Evolutionary conservation across 2,888 invertebrate genomes (phyloP).

Genomic region (Conomelus anceps): DNA sequence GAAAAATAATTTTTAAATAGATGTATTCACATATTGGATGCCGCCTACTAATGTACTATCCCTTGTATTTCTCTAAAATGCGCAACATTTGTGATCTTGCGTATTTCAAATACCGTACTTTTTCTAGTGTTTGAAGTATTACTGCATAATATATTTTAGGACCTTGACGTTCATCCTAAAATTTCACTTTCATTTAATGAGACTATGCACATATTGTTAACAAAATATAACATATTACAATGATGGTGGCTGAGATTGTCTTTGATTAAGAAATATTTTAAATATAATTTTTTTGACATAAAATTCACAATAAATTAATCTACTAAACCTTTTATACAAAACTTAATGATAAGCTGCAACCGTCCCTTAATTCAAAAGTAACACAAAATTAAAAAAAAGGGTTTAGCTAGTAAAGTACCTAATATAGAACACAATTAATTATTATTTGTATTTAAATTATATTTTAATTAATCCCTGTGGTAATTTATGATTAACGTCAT

Average conservation of each 20-base stretch:
- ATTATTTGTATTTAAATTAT: neutral
- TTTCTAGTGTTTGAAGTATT: neutral
- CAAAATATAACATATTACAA: neutral
- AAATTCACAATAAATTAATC: neutral
- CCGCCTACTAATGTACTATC: too few relatives aligned
- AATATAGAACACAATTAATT: neutral
- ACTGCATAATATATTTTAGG: neutral
- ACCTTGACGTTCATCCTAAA: neutral
- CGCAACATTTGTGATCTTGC: neutral
- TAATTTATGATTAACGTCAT: neutral
- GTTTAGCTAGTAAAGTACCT: neutral
- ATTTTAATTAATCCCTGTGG: neutral
- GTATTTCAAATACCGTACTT: neutral
- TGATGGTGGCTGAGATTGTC: neutral
- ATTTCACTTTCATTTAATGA: too few relatives aligned
- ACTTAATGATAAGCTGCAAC: neutral
- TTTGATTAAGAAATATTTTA: neutral
- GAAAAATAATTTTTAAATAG: too few relatives aligned
- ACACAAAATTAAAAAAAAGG: neutral
- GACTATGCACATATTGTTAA: neutral
- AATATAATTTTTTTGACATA: neutral
- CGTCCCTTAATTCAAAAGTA: neutral
- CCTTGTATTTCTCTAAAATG: too few relatives aligned
- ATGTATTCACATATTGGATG: too few relatives aligned
- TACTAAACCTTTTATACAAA: neutral